Evolutionary conservation across 2,113 vertebrate genomes (phyloP), one percentile per base, ranked within the genome.

Genomic region (Pedionomus torquatus): DNA sequence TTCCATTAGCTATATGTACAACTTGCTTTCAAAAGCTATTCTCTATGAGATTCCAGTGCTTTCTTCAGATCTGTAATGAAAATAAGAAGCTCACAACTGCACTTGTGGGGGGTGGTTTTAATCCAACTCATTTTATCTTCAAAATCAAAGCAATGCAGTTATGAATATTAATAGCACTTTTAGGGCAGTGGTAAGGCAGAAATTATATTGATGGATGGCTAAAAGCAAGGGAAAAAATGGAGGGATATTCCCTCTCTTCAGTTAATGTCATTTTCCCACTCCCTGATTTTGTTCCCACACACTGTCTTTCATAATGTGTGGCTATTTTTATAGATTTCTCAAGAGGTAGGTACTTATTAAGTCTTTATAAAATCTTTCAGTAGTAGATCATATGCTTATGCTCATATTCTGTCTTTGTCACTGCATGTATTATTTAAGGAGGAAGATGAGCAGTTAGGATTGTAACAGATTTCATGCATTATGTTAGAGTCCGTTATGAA

Each of bases 151-250:
- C 43, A 70, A 44, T 23, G 57, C n/a, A 77, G 64, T 66, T 80
- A 96, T 95, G 88, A 98, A 97, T 97, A 95, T 95, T 98, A 97
- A 95, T 93, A 84, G 17, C 17, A 51, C 48, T 83, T 93, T 97
- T 97, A 92, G 44, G 44, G 44, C 54, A 95, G 90, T 95, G 80
- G 87, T 95, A 94, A 95, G 84, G 37, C 87, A 91, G 60, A 41
- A 80, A 55, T 95, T 93, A 94, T 92, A 94, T 35, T 96, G 95
- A 95, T 85, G 76, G 25, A 81, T 87, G 68, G 78, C 49, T 95
- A 94, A 93, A 93, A 79, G 71, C 30, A 90, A 2, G 2, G 60
- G 78, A 72, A 72, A 82, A 87, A 44, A 94, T 83, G 54, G 46
- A 57, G 26, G 19, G 88, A 91, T 75, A 94, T 57, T 90, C 68